phyloP scores from a whole-genome alignment of 2,797 vertebrate genomes.

The Menidia menidia region DNA sequence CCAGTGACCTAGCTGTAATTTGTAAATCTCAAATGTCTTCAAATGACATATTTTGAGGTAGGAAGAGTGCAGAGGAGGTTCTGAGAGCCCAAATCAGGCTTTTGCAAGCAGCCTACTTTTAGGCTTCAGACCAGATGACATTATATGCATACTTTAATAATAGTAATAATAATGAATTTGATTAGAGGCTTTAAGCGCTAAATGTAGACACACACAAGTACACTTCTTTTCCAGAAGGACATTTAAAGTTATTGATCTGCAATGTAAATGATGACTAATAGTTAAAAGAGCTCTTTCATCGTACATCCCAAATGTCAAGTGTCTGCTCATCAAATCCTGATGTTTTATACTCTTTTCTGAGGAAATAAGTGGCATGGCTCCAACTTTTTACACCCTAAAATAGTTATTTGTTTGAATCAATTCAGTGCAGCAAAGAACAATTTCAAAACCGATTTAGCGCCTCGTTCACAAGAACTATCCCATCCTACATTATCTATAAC shows the following conservation, averaged over 20 bases:
- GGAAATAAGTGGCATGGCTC: neutral
- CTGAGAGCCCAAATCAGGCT: conserved; percentile 12
- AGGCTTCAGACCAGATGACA: conserved; percentile 18
- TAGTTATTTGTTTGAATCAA: too few species aligned
- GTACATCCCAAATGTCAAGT: too few species aligned
- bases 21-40: conserved; percentile 68
- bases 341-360: neutral
- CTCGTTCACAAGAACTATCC: neutral
- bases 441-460: neutral
- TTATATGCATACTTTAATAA: conserved; percentile 22
- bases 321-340: too few species aligned
- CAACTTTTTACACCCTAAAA: neutral
- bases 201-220: too few species aligned
- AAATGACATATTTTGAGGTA: conserved; percentile 64
- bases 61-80: conserved; percentile 33
- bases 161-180: neutral
- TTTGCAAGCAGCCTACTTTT: conserved; percentile 5
- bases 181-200: too few species aligned
- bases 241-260: neutral
- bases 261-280: neutral
- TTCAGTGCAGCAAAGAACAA: neutral
- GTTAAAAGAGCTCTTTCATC: neutral
- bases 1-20: conserved; percentile 65
- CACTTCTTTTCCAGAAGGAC: neutral
- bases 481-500: neutral